phyloP scores from a whole-genome alignment of 2,797 vertebrate genomes.

The Gastrophryne carolinensis region DNA sequence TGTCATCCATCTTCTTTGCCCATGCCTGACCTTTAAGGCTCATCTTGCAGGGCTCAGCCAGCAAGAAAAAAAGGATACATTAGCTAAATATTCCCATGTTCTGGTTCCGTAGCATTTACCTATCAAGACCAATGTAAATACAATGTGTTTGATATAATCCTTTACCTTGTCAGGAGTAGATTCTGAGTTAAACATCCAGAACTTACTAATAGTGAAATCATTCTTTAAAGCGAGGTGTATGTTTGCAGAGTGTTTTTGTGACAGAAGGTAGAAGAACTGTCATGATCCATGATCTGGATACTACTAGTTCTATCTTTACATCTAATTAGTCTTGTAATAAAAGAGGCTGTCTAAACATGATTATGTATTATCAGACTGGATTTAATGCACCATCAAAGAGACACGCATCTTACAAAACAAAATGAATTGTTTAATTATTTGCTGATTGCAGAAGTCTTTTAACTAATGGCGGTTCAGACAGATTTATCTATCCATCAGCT shows the following conservation, averaged over 20 bases:
- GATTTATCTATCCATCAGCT: neutral
- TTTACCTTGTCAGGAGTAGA: slow-evolving; percentile 1
- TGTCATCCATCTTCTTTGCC: slow-evolving; percentile 54
- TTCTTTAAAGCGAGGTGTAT: slow-evolving; percentile 6
- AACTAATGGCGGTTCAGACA: neutral
- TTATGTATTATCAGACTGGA: neutral
- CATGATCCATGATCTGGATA: slow-evolving; percentile 13
- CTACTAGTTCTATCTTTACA: slow-evolving; percentile 3
- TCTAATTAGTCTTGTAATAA: slow-evolving; percentile 11
- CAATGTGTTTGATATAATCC: slow-evolving; percentile 20
- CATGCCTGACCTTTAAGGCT: slow-evolving; percentile 58
- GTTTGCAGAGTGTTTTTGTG: neutral
- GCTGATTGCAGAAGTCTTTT: neutral
- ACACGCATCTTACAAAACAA: neutral
- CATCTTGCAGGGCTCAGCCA: neutral
- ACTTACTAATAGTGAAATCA: slow-evolving; percentile 4
- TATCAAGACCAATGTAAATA: slow-evolving; percentile 26
- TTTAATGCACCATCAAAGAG: neutral
- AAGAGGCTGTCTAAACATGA: neutral
- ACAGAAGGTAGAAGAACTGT: slow-evolving; percentile 10
- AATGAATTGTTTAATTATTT: neutral
- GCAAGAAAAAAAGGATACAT: slow-evolving; percentile 23
- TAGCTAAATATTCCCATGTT: slow-evolving; percentile 23
- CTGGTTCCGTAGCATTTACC: neutral
- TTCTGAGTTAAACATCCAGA: neutral